phyloP scores from a whole-genome alignment of 2,888 invertebrate species.

The Axea sp. region DNA sequence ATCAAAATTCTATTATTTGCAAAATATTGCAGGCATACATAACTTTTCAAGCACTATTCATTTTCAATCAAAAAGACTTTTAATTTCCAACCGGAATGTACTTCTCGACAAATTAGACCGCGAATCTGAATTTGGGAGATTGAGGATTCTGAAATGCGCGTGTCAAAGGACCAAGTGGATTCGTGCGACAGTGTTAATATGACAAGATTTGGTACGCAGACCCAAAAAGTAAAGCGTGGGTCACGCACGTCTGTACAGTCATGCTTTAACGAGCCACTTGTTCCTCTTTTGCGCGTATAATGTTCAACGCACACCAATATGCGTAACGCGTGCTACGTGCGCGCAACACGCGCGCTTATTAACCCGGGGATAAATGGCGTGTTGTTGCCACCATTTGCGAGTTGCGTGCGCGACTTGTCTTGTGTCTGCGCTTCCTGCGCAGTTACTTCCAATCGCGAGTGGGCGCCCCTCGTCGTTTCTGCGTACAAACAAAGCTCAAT shows the following conservation, averaged over 20 bases:
- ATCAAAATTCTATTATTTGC: no score
- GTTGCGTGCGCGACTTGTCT: conserved; percentile 64
- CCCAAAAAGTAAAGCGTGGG: conserved; percentile 58
- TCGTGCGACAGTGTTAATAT: conserved; percentile 17
- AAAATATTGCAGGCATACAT: no score
- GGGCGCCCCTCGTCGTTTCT: conserved; percentile 72
- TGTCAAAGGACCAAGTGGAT: conserved; percentile 8
- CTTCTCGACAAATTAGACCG: no score
- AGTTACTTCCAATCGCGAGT: conserved; percentile 56
- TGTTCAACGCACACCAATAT: conserved; percentile 57
- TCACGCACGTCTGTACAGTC: conserved; percentile 68
- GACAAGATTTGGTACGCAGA: conserved; percentile 49
- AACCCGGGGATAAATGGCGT: conserved; percentile 58
- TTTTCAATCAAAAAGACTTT: no score
- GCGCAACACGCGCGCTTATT: conserved; percentile 58
- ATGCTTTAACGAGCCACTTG: conserved; percentile 72
- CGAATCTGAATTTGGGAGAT: not conserved
- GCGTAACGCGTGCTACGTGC: conserved; percentile 54
- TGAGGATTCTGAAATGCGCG: not conserved
- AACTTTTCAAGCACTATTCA: no score
- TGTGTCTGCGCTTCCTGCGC: conserved; percentile 63
- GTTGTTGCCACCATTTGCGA: conserved; percentile 55
- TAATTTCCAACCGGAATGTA: no score
- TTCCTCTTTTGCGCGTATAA: conserved; percentile 57
- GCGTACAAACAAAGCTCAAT: conserved; percentile 73